Evolutionary conservation across 2,888 invertebrate species (phyloP), one percentile per base, ranked within the genome.

Genomic region (Schizotus pectinicornis): DNA sequence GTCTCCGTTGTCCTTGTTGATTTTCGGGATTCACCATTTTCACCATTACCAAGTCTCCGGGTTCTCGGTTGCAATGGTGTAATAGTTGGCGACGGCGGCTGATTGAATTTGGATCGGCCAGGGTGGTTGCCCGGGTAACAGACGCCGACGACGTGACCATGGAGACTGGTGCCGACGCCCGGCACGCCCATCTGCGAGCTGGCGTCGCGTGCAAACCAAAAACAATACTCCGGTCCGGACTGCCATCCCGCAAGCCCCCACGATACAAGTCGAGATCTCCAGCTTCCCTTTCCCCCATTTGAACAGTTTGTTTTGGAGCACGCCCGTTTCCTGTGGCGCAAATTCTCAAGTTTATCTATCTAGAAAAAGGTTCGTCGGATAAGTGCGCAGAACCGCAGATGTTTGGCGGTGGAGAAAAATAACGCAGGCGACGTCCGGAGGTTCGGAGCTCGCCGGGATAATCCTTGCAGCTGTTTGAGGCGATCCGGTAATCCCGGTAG

Each of bases 101-200:
- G 59, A 61, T 59, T 56, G 65, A 63, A 62, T 59, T 52, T 56
- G 59, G 57, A 52, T 52, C 48, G 56, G 77, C 77, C 76, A 77
- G 77, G 77, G 78, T 78, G 76, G 81, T 81, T 78, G 76, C 80
- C 77, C 79, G 79, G 80, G 80, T 77, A 79, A 80, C 80, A 79
- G 81, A 80, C 80, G 79, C 79, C 72, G 74, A 72, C 72, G 74
- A 72, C 73, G 72, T 72, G 65, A 54, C 69, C 69, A 67, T 66
- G 67, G 68, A 62, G 63, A 73, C 71, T 57, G 77, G 62, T 73
- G 76, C 72, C 73, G 75, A 72, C 76, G 73, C 75, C 74, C 79
- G 82, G 79, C 78, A 71, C 71, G 69, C 68, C 71, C 68, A 68
- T 69, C 65, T 58, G 59, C 36, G 55, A 54, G 55, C 41, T 54